These are phyloP conservation scores for Hirudo medicinalis DNA, from an alignment of 1,140 invertebrate genomes.

Conservation along the genomic window DNA sequence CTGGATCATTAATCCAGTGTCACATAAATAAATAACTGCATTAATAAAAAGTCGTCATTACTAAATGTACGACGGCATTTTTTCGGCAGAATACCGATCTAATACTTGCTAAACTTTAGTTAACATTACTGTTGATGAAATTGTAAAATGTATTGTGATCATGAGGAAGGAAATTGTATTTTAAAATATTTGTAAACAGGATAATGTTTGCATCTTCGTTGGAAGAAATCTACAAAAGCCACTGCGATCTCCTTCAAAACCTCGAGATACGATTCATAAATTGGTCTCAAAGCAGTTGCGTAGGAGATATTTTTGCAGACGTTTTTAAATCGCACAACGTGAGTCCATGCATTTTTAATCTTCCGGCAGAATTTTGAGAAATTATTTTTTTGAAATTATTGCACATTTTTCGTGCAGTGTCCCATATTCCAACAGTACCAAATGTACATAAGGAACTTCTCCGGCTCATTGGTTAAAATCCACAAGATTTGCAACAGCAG, in stretches of 20 bases:
- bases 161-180: background rate
- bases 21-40: too few relatives aligned
- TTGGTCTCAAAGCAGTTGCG: constrained; percentile 31
- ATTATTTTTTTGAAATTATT: constrained; percentile 10
- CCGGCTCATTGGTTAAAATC: constrained; percentile 14
- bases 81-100: too few relatives aligned
- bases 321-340: constrained; percentile 2
- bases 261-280: constrained; percentile 36
- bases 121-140: too few relatives aligned
- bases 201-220: constrained; percentile 39
- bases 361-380: background rate
- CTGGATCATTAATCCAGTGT: too few relatives aligned
- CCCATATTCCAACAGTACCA: constrained; percentile 20
- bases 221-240: constrained; percentile 37
- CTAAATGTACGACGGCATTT: too few relatives aligned
- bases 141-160: background rate
- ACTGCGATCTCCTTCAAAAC: constrained; percentile 36
- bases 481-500: constrained; percentile 10
- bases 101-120: too few relatives aligned
- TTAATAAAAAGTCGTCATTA: too few relatives aligned
- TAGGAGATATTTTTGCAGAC: constrained; percentile 29
- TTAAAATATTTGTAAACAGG: constrained; percentile 24
- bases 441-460: constrained; percentile 19
- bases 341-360: background rate
- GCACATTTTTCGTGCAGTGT: constrained; percentile 17